Conservation (phyloP, 2,797 vertebrate genomes). For the Lagodon rhomboides region DNA sequence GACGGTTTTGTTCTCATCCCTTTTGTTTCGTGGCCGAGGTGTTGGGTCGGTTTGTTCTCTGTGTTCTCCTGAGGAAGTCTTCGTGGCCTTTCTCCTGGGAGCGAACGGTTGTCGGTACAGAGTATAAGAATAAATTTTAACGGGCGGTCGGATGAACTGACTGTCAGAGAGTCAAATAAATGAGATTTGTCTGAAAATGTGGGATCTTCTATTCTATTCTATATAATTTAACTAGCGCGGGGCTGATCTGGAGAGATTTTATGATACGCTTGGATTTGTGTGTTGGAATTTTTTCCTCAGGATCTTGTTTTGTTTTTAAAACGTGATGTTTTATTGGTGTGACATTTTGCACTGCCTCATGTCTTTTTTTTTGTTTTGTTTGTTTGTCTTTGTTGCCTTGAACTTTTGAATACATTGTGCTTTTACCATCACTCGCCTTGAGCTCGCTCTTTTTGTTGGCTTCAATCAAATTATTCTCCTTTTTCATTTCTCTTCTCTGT, state of each 20-base stretch:
- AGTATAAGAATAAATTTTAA: conserved; percentile 36
- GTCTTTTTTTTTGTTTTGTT: conserved; percentile 63
- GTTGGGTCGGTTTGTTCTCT: conserved; percentile 27
- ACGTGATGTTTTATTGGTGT: conserved; percentile 82
- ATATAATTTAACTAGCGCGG: conserved; percentile 81
- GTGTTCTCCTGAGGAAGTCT: conserved; percentile 55
- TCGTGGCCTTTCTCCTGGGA: conserved; percentile 77
- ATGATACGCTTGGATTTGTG: conserved; percentile 69
- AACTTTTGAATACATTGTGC: conserved; percentile 84
- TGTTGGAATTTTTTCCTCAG: conserved; percentile 83
- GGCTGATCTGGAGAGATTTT: conserved; percentile 77
- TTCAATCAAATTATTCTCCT: conserved; percentile 54
- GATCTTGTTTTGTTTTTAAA: conserved; percentile 81
- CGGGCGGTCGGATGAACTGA: conserved; percentile 53
- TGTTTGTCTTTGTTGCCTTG: conserved; percentile 83
- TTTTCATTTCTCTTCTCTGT: not conserved
- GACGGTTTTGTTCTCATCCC: conserved; percentile 57
- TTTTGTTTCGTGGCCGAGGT: conserved; percentile 60
- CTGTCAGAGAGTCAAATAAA: conserved; percentile 69
- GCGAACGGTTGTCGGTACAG: conserved; percentile 63
- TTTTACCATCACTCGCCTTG: conserved; percentile 80
- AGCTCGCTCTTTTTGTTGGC: conserved; percentile 71
- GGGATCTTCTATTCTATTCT: conserved; percentile 73
- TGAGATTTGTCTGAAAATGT: conserved; percentile 67
- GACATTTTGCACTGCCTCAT: conserved; percentile 87